Evolutionary conservation across 30 jellyfish, hydroid and myxozoan species (phyloP).

Genomic region (Catostylus mosaicus): DNA sequence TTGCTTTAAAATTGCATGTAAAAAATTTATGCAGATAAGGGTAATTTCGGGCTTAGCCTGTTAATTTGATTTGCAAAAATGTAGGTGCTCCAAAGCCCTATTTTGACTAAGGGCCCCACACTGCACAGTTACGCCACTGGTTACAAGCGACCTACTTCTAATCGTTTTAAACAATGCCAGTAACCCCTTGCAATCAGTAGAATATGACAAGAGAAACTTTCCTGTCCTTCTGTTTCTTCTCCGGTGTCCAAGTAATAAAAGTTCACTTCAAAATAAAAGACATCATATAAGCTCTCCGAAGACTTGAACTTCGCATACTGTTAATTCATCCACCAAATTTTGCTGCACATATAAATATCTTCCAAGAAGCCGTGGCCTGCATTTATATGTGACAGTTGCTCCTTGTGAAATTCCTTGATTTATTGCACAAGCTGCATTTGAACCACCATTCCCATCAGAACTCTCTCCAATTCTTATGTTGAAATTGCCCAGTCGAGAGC

Average conservation of each 20-base stretch:
- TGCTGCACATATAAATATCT: conserved; percentile 16
- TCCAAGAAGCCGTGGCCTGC: conserved; percentile 18
- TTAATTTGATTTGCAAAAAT: too few species aligned
- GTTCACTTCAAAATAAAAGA: background rate
- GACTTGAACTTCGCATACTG: conserved; percentile 29
- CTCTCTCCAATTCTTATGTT: conserved; percentile 16
- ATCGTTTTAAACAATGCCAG: background rate
- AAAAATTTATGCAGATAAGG: too few species aligned
- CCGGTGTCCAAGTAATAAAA: background rate
- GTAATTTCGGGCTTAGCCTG: too few species aligned
- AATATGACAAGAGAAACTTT: background rate
- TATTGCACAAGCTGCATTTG: conserved; percentile 4
- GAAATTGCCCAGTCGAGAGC: background rate
- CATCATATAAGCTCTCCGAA: background rate
- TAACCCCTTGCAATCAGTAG: background rate
- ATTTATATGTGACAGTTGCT: background rate
- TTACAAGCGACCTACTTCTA: background rate
- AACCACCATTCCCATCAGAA: conserved; percentile 7
- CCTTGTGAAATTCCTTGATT: conserved; percentile 9
- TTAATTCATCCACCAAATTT: background rate
- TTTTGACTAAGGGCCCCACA: background rate
- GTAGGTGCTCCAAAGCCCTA: too few species aligned
- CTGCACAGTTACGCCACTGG: background rate
- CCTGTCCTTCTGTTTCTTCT: background rate
- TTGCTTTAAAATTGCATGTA: too few species aligned